Conservation (phyloP, 2,888 invertebrate species). For the Lepidochrysops patricia region DNA sequence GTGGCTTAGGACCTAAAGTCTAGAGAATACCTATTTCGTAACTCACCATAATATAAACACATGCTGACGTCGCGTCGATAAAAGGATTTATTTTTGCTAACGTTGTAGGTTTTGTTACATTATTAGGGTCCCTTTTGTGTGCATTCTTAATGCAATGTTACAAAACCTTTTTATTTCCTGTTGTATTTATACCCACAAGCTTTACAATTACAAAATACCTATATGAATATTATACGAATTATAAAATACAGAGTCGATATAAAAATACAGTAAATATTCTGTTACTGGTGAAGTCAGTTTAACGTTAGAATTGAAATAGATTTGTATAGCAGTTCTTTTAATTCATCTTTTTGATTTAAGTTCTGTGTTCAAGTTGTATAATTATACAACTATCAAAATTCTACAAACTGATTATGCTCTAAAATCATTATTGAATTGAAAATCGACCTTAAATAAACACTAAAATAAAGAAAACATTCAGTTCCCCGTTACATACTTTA, state of each 20-base stretch:
- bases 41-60: no score
- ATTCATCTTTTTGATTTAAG: no score
- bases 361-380: no score
- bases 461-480: background rate
- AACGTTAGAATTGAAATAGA: background rate
- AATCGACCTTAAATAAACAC: background rate
- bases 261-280: background rate
- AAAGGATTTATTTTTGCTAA: no score
- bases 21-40: no score
- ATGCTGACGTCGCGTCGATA: no score
- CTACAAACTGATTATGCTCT: no score
- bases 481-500: constrained; percentile 7
- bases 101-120: background rate
- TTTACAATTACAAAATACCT: background rate
- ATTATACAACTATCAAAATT: no score
- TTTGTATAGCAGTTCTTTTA: no score
- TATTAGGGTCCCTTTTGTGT: background rate
- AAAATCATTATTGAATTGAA: no score
- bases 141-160: background rate
- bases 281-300: no score
- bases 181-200: background rate
- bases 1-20: background rate
- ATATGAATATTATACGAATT: background rate
- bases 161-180: background rate
- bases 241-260: background rate